Conservation (phyloP, 2,888 invertebrate genomes). For the Oscheius sp. region DNA sequence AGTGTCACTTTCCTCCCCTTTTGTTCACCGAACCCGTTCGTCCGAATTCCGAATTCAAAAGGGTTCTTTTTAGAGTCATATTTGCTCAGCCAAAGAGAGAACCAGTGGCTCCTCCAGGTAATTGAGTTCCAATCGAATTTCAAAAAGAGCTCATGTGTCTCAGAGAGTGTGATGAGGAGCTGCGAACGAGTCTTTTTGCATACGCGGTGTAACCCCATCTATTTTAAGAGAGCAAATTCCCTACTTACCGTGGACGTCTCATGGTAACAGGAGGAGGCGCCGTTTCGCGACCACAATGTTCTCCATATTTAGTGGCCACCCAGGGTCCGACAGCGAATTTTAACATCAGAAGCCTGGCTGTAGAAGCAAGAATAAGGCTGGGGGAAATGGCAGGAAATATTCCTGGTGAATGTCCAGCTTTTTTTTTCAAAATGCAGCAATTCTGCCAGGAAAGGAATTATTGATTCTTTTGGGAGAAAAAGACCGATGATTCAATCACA, state of each 20-base stretch:
- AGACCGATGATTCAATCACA: neutral
- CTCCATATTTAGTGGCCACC: conserved; percentile 52
- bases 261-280: neutral
- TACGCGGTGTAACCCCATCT: neutral
- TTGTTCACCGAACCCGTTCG: neutral
- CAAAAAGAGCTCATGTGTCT: neutral
- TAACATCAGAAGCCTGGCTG: conserved; percentile 44
- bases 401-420: no score
- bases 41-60: no score
- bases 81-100: conserved; percentile 1
- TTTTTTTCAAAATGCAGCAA: no score
- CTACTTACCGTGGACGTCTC: conserved; percentile 17
- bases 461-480: neutral
- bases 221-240: neutral
- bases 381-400: neutral
- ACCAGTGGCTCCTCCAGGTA: neutral
- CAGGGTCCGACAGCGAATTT: conserved; percentile 63
- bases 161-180: neutral
- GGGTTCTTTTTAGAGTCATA: neutral
- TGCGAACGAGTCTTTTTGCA: neutral
- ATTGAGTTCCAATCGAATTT: neutral
- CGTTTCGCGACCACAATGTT: conserved; percentile 14
- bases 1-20: neutral
- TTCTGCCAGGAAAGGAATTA: no score
- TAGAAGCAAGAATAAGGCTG: neutral